Base-by-base conservation (phyloP, 1,140 invertebrate genomes). In the Thereuonema tuberculata region DNA sequence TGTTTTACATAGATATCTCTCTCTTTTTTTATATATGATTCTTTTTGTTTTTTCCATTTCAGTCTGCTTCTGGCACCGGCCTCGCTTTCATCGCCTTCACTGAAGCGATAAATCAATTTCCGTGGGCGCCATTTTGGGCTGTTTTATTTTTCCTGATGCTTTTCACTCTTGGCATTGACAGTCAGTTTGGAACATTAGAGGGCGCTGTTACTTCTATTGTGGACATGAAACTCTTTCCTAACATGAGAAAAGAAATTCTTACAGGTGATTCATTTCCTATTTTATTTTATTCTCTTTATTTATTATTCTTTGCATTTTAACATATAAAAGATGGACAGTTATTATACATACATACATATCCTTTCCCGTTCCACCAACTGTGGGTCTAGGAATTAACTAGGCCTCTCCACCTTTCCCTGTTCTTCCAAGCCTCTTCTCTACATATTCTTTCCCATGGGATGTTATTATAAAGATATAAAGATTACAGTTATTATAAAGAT, bases 11-110 rank as follows among this genome's bases (percentile, higher is more conserved):
- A n/a, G n/a, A n/a, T n/a, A n/a, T n/a, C n/a, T n/a, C n/a, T n/a
- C n/a, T n/a, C n/a, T n/a, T n/a, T n/a, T n/a, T n/a, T n/a, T n/a
- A n/a, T n/a, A n/a, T n/a, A n/a, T n/a, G n/a, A n/a, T n/a, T n/a
- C n/a, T n/a, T n/a, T 37, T 37, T 37, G 5, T 37, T 37, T n/a
- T 60, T 48, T 23, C 9, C 24, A 58, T 66, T 81, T 43, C 75
- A 95, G 91, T 89, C 90, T 1, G 90, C 89, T 0, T 89, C 89
- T 2, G 92, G 92, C 2, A 93, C 91, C 0, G 93, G 93, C 1
- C 74, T 96, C 28, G 92, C 92, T 0, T 96, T 96, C 67, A 94
- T 96, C 31, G 93, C 94, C 48, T 97, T 95, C 74, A 95, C 93
- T 0, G 90, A 96, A 74, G 93, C 92, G 0, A 94, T 96, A 63